Evolutionary conservation across 1,140 invertebrate genomes (phyloP), one percentile per base, ranked within the genome.

Genomic region (Bombus cullumanus): DNA sequence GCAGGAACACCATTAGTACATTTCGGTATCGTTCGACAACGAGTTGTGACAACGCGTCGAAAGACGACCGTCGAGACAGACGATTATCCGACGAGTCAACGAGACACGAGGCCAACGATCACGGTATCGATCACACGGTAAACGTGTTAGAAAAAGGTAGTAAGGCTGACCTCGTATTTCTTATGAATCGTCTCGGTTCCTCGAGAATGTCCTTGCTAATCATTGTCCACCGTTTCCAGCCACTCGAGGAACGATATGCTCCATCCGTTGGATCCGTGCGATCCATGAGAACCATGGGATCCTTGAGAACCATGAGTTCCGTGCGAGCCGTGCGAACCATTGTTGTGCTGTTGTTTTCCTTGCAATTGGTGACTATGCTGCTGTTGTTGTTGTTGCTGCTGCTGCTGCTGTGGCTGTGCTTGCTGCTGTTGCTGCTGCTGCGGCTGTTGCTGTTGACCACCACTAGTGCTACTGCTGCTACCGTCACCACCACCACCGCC

Each of bases 241-340:
- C 86, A 73, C 91, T 86, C 39, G 91, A 90, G 22, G 91, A 92
- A 34, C 92, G 90, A 53, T 91, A 91, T 39, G 12, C 31, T 39
- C 31, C 47, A 78, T 39, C 81, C 64, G 13, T 86, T 72, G 28
- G 78, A 75, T 28, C 71, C 74, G 31, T 53, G 80, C 18, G 79
- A 86, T 57, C 85, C 86, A 82, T 91, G 76, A 12, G 93, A 93
- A 12, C 91, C 91, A 43, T 93, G 92, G 3, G 92, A 92, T 73
- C 91, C 91, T 74, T 93, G 92, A 43, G 88, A 90, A 47, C 92
- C 93, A 62, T 92, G 92, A 12, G 89, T 85, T n/a, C 84, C 72
- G 25, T 66, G 81, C 2, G 81, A 77, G 3, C 74, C 76, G 25
- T 57, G 79, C 31, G 81, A 87, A 43, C 81, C 83, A 77, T 90